Percentiles rank a stretch among this genome's conserved stretches.
These are phyloP conservation scores for Tribolium freemani DNA, from an alignment of 2,888 invertebrate species.

Conservation along the genomic window DNA sequence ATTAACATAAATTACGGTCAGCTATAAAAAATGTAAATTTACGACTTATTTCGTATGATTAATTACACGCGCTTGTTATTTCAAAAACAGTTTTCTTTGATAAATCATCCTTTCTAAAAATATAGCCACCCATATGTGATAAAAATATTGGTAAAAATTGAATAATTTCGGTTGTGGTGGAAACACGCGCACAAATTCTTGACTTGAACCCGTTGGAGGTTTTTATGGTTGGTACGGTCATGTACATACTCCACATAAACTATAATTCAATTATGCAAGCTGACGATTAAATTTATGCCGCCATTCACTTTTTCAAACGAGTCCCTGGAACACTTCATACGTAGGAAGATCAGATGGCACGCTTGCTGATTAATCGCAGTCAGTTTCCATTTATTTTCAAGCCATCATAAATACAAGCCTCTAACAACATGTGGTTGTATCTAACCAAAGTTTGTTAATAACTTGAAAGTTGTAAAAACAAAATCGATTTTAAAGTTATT, in stretches of 20 bases:
- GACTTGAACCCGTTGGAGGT: background rate
- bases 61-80: constrained; percentile 11
- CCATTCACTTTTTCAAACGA: constrained; percentile 31
- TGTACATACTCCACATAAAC: constrained; percentile 12
- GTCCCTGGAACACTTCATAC: background rate
- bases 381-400: background rate
- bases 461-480: background rate
- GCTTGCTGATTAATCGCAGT: background rate
- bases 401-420: background rate
- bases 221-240: background rate
- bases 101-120: constrained; percentile 37
- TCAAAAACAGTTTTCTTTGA: constrained; percentile 5
- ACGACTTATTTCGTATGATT: constrained; percentile 25
- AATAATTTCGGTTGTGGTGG: background rate
- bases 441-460: background rate
- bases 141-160: background rate
- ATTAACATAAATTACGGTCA: background rate
- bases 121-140: background rate
- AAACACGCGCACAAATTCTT: background rate
- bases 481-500: background rate
- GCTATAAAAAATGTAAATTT: constrained; percentile 31
- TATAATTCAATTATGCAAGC: constrained; percentile 28
- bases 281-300: constrained; percentile 15
- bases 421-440: background rate
- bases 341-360: constrained; percentile 13